These are phyloP conservation scores for Elephas maximus DNA, from an alignment of 2,113 vertebrate genomes.

Conservation along the genomic window DNA sequence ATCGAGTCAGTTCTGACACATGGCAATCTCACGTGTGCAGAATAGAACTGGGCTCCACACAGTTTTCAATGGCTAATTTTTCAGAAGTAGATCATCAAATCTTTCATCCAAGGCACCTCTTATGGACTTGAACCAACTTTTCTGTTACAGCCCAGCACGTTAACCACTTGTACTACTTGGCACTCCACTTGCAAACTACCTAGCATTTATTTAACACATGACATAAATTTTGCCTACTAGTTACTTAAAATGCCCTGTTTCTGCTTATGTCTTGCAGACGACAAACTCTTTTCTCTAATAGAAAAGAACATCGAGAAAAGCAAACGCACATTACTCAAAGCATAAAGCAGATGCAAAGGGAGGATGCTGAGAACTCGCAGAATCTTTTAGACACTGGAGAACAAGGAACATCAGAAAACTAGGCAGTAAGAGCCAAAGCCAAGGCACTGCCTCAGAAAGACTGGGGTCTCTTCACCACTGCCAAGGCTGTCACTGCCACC, in stretches of 20 bases:
- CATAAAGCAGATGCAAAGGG: background rate
- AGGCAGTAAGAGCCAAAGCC: background rate
- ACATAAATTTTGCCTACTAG: background rate
- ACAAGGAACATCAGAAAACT: background rate
- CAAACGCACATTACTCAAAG: background rate
- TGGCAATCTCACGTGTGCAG: background rate
- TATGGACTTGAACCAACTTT: too few relatives aligned
- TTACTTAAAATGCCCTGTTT: background rate
- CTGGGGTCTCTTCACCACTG: rapidly evolving
- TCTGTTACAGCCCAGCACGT: too few relatives aligned
- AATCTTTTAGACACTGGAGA: background rate
- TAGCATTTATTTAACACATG: background rate
- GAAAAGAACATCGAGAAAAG: background rate
- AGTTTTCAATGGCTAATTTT: background rate
- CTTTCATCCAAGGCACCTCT: background rate
- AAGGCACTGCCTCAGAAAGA: background rate
- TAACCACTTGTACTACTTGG: too few relatives aligned
- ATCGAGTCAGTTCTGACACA: background rate
- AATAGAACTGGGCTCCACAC: background rate
- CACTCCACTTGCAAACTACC: background rate
- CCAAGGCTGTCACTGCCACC: rapidly evolving
- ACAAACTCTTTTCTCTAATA: background rate
- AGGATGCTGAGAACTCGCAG: background rate
- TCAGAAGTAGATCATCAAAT: background rate
- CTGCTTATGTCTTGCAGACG: background rate